phyloP scores from a whole-genome alignment of 2,888 invertebrate species.

The Thecophora atra region DNA sequence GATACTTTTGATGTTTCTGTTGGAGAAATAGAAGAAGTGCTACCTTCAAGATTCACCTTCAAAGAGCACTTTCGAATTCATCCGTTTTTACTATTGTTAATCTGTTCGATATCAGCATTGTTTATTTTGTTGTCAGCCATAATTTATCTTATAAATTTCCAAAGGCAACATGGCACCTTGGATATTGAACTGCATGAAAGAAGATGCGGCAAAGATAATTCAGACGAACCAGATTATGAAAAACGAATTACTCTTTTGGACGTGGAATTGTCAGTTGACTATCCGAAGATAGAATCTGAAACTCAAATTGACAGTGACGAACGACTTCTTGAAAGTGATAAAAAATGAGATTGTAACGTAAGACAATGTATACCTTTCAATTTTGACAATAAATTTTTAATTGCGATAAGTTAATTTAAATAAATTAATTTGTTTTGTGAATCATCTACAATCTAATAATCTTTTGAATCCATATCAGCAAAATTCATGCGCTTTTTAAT shows the following conservation, averaged over 20 bases:
- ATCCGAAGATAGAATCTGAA: neutral
- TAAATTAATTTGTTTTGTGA: too few species aligned
- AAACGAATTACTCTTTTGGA: slow-evolving; percentile 5
- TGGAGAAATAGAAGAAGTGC: neutral
- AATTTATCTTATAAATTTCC: slow-evolving; percentile 58
- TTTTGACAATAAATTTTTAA: neutral
- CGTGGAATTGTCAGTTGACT: neutral
- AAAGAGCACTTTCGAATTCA: neutral
- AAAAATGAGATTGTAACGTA: too few species aligned
- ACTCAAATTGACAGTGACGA: slow-evolving; percentile 2
- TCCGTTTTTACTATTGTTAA: slow-evolving; percentile 46
- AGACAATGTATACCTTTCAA: too few species aligned
- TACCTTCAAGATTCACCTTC: neutral
- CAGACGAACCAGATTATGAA: slow-evolving; percentile 54
- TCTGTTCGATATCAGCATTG: slow-evolving; percentile 57
- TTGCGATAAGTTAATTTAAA: neutral
- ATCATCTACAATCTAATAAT: too few species aligned
- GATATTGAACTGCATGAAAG: slow-evolving; percentile 64
- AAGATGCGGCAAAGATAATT: slow-evolving; percentile 57
- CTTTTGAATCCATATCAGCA: too few species aligned
- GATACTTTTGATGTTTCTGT: neutral
- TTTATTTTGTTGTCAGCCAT: slow-evolving; percentile 56
- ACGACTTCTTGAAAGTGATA: neutral
- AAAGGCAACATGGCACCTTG: slow-evolving; percentile 59
- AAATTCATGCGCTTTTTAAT: too few species aligned